These are phyloP conservation scores for Dastarcus helophoroides DNA, from an alignment of 2,888 invertebrate species.

Conservation along the genomic window DNA sequence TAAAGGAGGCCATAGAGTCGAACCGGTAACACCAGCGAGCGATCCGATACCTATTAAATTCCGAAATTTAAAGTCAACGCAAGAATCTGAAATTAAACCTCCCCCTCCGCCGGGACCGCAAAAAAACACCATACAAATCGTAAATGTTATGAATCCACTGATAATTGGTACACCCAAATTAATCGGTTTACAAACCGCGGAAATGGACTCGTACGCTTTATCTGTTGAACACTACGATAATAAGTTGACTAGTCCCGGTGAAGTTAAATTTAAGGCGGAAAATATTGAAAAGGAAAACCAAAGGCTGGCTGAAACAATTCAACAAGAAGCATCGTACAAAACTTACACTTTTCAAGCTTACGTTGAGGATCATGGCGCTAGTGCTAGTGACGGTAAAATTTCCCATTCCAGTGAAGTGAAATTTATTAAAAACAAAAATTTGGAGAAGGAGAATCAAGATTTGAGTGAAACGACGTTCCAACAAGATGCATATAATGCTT, in stretches of 20 bases:
- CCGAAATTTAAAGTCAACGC: constrained; percentile 18
- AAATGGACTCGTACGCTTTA: too few species aligned
- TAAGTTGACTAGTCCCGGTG: constrained; percentile 2
- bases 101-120: neutral
- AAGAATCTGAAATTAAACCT: neutral
- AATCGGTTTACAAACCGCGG: too few species aligned
- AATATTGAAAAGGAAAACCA: neutral
- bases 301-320: neutral
- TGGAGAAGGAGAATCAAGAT: constrained; percentile 10
- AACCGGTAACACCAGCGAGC: constrained; percentile 32
- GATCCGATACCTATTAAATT: constrained; percentile 35
- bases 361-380: too few species aligned
- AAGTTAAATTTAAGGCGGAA: neutral
- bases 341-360: too few species aligned
- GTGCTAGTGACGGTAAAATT: too few species aligned
- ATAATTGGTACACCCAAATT: too few species aligned
- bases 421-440: constrained; percentile 9
- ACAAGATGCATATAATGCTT: constrained; percentile 9
- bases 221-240: too few species aligned
- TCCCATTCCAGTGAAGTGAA: too few species aligned
- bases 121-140: neutral
- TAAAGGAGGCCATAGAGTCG: constrained; percentile 36
- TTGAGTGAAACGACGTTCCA: constrained; percentile 9
- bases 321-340: constrained; percentile 1
- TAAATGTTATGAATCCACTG: too few species aligned